phyloP scores from a whole-genome alignment of 2,113 vertebrate genomes.

The Solenodon paradoxus region DNA sequence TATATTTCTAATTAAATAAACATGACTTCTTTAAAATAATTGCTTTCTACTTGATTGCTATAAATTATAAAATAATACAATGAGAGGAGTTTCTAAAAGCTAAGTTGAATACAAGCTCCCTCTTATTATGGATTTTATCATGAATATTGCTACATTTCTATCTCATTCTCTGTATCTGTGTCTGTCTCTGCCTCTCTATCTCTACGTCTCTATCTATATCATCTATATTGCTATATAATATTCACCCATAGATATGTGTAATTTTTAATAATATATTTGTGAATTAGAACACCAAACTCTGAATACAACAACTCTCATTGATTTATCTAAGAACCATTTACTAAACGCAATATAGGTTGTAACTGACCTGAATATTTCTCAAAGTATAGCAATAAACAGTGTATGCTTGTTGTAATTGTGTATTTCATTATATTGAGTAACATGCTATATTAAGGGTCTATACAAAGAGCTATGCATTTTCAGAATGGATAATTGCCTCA shows the following conservation, averaged over 20 bases:
- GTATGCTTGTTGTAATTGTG: neutral
- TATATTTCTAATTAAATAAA: neutral
- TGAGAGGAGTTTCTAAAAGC: neutral
- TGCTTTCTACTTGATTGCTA: neutral
- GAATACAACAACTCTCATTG: neutral
- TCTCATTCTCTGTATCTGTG: no score
- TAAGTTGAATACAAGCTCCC: slow-evolving; percentile 1
- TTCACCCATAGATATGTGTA: neutral
- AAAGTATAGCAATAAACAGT: neutral
- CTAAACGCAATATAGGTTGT: neutral
- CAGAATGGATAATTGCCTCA: neutral
- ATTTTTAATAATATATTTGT: slow-evolving; percentile 12
- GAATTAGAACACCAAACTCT: neutral
- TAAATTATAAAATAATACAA: neutral
- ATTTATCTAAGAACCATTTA: neutral
- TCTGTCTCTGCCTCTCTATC: no score
- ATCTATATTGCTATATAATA: slow-evolving; percentile 7
- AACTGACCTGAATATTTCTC: neutral
- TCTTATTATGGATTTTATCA: neutral
- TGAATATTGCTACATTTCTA: neutral
- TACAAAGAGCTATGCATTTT: neutral
- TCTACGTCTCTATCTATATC: no score
- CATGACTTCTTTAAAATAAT: neutral
- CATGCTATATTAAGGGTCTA: neutral
- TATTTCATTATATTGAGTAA: neutral